Base-by-base conservation (phyloP, 2,797 vertebrate species). In the Pelochelys cantorii region DNA sequence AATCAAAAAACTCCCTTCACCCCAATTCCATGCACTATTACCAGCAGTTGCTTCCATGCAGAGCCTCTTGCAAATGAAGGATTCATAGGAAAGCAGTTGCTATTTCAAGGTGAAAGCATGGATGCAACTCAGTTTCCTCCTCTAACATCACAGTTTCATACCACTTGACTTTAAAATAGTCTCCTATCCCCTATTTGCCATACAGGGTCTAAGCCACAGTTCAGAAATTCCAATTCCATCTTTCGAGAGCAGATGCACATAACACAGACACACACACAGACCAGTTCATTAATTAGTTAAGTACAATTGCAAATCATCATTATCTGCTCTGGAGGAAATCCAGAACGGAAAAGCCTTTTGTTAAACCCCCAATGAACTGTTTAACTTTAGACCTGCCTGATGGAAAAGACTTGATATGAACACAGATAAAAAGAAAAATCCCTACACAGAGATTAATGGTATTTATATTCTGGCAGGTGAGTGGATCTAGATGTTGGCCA, bases 281-380 rank as follows among this genome's bases (percentile, higher is more conserved):
- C 42, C 37, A 82, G 62, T n/a, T 94, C 81, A 53, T 90, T 53
- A 52, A 53, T 79, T 86, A 71, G 84, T 18, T 90, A 94, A 27
- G 27, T 86, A 29, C 56, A 81, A 56, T 3, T 85, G 85, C 77
- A 90, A 96, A 86, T 37, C 81, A 79, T 57, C 1, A 1, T 7
- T 60, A 77, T 52, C 93, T 84, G 79, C 79, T 87, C 91, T 88
- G 91, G 79, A 94, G 95, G 89, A 89, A 79, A 93, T 42, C 42
- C 20, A 79, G 31, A 14, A 74, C 34, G 65, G 31, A 68, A 79
- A 25, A 92, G 68, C 34, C 48, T 91, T 93, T 92, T 87, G 54
- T 89, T 94, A 81, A 89, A 75, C 37, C 13, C 37, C 42, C 95
- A 91, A 93, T 85, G 93, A 95, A 93, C 89, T 90, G 83, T 93